Percentiles rank a stretch among this genome's conserved stretches.
Conservation (phyloP, 2,888 invertebrate genomes). For the Standfussiana lucernea region DNA sequence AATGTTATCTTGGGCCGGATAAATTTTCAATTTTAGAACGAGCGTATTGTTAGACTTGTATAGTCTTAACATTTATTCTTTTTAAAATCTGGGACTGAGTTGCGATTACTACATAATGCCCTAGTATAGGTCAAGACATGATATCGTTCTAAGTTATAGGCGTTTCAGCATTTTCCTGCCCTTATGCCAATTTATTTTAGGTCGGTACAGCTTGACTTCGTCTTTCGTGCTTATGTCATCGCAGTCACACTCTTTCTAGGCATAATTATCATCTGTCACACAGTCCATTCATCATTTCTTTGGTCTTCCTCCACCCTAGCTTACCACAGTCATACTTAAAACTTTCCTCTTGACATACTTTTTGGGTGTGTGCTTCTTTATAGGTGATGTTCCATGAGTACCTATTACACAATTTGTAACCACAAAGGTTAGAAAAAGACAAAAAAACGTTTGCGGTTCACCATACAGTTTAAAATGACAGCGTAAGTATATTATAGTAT, state of each 20-base stretch:
- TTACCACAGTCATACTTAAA: neutral
- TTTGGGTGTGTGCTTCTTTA: neutral
- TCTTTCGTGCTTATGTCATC: neutral
- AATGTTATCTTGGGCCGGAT: too few species aligned
- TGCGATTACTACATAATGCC: neutral
- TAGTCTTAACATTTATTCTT: neutral
- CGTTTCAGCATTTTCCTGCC: neutral
- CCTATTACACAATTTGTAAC: neutral
- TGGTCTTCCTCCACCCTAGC: neutral
- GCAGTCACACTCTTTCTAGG: neutral
- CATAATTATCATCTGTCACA: neutral
- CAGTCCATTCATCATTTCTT: neutral
- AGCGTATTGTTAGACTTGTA: neutral
- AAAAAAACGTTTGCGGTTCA: neutral
- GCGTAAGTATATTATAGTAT: neutral
- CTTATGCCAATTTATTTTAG: neutral
- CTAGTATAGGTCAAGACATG: neutral
- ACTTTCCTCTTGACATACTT: neutral
- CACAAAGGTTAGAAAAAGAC: neutral
- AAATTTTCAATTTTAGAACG: too few species aligned
- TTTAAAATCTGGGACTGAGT: too few species aligned
- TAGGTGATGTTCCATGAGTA: neutral
- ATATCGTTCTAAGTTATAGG: neutral
- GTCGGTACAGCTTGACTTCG: neutral
- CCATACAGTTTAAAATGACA: neutral